phyloP scores from a whole-genome alignment of 2,113 vertebrate species.

The Ciconia maguari region DNA sequence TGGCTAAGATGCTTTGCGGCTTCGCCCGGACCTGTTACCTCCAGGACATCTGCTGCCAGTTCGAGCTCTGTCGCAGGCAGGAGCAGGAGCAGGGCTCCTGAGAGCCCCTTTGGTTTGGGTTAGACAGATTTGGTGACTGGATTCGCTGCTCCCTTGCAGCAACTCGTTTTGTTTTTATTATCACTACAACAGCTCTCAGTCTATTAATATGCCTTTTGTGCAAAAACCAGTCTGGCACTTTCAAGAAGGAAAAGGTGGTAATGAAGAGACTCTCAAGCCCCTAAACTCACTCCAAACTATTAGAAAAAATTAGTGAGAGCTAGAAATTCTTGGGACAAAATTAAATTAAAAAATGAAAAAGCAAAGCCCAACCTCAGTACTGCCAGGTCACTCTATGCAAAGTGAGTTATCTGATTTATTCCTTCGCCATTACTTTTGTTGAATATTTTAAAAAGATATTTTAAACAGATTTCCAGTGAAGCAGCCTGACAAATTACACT shows the following conservation, averaged over 20 bases:
- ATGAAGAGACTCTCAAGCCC: constrained; percentile 15
- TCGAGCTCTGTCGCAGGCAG: background rate
- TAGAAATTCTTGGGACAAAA: background rate
- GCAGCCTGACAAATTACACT: background rate
- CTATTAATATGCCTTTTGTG: constrained; percentile 46
- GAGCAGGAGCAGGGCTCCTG: background rate
- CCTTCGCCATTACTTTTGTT: background rate
- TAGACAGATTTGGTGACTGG: background rate
- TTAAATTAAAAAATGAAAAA: background rate
- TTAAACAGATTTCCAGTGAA: background rate
- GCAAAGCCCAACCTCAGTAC: background rate
- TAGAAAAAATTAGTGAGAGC: background rate
- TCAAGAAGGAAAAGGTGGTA: constrained; percentile 35
- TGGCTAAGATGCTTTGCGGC: background rate
- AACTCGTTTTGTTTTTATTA: background rate
- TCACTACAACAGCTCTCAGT: constrained; percentile 6
- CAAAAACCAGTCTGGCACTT: constrained; percentile 56
- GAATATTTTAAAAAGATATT: background rate
- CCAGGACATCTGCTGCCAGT: background rate
- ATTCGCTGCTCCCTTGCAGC: background rate
- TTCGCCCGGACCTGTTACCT: background rate
- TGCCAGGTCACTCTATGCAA: background rate
- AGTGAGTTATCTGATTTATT: background rate
- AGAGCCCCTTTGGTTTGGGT: background rate
- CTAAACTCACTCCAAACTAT: background rate